phyloP scores from a whole-genome alignment of 2,113 vertebrate species.

The Pachyramphus minor region DNA sequence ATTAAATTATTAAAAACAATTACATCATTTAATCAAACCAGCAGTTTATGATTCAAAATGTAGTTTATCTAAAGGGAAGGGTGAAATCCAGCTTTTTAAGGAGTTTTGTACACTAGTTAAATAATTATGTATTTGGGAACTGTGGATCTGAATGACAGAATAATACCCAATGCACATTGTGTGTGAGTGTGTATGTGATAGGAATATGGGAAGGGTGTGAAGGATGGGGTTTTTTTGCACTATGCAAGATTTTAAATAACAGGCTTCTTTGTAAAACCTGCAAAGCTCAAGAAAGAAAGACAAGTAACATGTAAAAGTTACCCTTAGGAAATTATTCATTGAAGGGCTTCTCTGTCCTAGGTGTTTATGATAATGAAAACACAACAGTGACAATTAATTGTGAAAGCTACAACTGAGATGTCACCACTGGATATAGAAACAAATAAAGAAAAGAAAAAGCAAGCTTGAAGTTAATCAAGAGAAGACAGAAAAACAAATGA shows the following conservation, averaged over 20 bases:
- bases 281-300: background rate
- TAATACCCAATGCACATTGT: background rate
- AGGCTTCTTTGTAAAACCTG: background rate
- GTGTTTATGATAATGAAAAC: background rate
- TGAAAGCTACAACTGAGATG: slow-evolving; percentile 10
- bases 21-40: background rate
- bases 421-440: background rate
- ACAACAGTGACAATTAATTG: background rate
- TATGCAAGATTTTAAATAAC: background rate
- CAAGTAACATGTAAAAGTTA: background rate
- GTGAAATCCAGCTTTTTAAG: background rate
- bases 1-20: background rate
- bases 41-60: background rate
- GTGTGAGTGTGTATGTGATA: background rate
- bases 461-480: slow-evolving; percentile 35
- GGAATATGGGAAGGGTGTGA: background rate
- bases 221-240: background rate
- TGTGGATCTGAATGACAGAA: background rate
- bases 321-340: slow-evolving; percentile 3
- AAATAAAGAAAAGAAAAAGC: background rate
- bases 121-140: background rate
- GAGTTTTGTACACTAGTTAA: background rate
- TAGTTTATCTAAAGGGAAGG: background rate
- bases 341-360: background rate
- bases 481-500: slow-evolving; percentile 46